Base-by-base conservation (phyloP, 2,888 invertebrate species). In the Anoncus sp. region DNA sequence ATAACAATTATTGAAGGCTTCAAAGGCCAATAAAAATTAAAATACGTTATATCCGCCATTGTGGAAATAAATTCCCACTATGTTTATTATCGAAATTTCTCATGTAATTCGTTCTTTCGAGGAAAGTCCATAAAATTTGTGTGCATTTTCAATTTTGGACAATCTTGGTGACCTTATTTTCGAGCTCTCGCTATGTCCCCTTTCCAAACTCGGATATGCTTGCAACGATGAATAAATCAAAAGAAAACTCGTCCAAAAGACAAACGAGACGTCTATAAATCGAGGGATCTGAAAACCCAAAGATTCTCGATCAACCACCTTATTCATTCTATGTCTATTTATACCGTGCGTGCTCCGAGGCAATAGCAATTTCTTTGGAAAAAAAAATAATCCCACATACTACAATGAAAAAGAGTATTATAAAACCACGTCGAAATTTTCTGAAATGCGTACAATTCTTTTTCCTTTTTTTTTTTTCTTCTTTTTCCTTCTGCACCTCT, bases 341-440 rank as follows among this genome's bases (percentile, higher is more conserved):
- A 70, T 60, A 65, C 40, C 18, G 55, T 40, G 59, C 63, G 65
- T 59, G 70, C 53, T 60, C 24, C n/a, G 10, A 22, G 38, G 38
- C 27, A 12, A 22, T 55, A 10, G 38, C 12, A 38, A 60, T 45
- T 59, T 45, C 51, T 49, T 49, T 43, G 40, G 51, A 55, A 72
- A 65, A 16, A 24, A 63, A 59, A n/a, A n/a, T n/a, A n/a, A 59
- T 63, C 49, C 24, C 49, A 59, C 38, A 22, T 35, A 12, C 18
- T n/a, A 70, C 63, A 70, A 65, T 43, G 47, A 14, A 55, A 63
- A 49, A 55, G 24, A 49, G 45, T 31, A 57, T 49, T 53, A 27
- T 35, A 53, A 62, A 71, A 57, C 27, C 35, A 40, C n/a, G 43
- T 69, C 57, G 43, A 62, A 71, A 74, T 71, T 71, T 66, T 49